A percentile compares a stretch with the other conserved stretches of the same genome.
These are phyloP conservation scores for Cyprinus carpio DNA, from an alignment of 2,113 vertebrate species.

Conservation along the genomic window DNA sequence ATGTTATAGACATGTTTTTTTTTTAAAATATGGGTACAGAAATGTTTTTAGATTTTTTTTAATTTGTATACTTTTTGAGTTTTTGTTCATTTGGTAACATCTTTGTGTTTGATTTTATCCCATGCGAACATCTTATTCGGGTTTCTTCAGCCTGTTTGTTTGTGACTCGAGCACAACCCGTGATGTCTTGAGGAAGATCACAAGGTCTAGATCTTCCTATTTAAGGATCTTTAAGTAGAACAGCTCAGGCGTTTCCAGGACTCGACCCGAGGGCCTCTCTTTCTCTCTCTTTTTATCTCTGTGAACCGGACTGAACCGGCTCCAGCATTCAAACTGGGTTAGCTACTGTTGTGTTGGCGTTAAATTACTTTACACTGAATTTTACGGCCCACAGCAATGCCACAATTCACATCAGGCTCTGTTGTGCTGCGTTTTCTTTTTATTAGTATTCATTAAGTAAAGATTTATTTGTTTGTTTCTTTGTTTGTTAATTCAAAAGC, in stretches of 20 bases:
- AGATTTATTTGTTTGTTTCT: slow-evolving; percentile 8
- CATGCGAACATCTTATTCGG: background rate
- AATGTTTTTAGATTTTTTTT: no score
- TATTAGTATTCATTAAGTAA: background rate
- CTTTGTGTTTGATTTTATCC: no score
- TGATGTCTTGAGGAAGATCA: slow-evolving; percentile 57
- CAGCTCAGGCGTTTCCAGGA: slow-evolving; percentile 67
- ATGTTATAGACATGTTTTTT: no score
- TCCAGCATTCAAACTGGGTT: slow-evolving; percentile 31
- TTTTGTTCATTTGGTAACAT: no score
- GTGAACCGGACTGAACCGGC: slow-evolving; percentile 11
- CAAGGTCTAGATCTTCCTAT: slow-evolving; percentile 65
- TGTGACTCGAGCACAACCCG: slow-evolving; percentile 13
- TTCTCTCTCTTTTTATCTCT: slow-evolving; percentile 22
- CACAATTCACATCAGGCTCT: slow-evolving; percentile 12
- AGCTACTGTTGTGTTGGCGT: background rate
- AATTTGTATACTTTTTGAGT: no score
- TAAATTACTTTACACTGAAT: slow-evolving; percentile 31
- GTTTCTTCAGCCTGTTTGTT: background rate
- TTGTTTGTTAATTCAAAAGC: background rate
- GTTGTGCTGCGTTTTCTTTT: background rate
- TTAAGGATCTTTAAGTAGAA: slow-evolving; percentile 74
- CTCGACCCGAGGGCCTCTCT: slow-evolving; percentile 60
- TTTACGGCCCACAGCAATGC: slow-evolving; percentile 21
- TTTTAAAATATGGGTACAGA: no score